A percentile compares a stretch with the other conserved stretches of the same genome.
Conservation (phyloP, 2,113 vertebrate species). For the Sorex fumeus region DNA sequence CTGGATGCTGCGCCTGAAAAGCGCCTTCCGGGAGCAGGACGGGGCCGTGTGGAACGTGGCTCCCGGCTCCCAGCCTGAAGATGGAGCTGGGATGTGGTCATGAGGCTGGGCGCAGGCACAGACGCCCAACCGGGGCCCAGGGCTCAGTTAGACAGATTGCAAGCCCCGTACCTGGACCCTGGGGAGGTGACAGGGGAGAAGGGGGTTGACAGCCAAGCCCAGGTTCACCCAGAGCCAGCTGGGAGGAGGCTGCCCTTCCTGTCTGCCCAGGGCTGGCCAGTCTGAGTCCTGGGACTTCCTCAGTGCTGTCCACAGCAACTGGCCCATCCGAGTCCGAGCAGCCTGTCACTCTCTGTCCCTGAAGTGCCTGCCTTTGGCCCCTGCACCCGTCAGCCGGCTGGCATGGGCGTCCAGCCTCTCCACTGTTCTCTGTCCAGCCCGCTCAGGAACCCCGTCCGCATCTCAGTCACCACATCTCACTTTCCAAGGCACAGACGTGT, state of each 20-base stretch:
- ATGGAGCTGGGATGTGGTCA: background rate
- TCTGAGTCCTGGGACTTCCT: background rate
- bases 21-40: slow-evolving; percentile 55
- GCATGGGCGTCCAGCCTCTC: too few species aligned
- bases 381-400: background rate
- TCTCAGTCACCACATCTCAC: background rate
- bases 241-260: background rate
- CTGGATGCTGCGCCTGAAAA: slow-evolving; percentile 68
- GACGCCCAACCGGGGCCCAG: background rate
- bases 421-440: background rate
- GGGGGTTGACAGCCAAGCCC: too few species aligned
- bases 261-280: background rate
- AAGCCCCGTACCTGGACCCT: background rate
- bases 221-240: background rate
- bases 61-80: slow-evolving; percentile 12
- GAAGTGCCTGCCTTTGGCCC: background rate
- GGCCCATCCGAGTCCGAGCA: background rate
- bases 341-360: background rate
- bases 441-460: accelerated
- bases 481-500: background rate
- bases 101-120: background rate
- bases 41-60: background rate
- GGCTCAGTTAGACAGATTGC: background rate
- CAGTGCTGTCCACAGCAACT: too few species aligned
- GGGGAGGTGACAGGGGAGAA: too few species aligned